A percentile compares a stretch with the other conserved stretches of the same genome.
These are phyloP conservation scores for Holacanthella duospinosa DNA, from an alignment of 2,888 invertebrate genomes.

Conservation along the genomic window DNA sequence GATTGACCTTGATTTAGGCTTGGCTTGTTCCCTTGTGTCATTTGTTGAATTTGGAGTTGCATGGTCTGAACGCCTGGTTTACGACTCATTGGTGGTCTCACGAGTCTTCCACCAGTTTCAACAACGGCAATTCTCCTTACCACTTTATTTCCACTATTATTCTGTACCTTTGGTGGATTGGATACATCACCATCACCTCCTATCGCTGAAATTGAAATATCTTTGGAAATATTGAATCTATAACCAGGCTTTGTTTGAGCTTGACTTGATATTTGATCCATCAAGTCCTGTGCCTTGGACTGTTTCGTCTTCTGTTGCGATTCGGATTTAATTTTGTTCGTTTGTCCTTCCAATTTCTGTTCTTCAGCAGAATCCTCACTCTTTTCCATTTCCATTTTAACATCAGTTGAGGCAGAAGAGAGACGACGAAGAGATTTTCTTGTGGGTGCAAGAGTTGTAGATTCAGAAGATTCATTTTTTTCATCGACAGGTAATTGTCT, in stretches of 20 bases:
- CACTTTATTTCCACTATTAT: neutral
- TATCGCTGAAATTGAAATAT: slow-evolving; percentile 37
- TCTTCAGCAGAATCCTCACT: neutral
- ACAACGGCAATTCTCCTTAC: neutral
- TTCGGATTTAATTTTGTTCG: neutral
- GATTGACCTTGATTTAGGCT: neutral
- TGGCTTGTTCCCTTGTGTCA: neutral
- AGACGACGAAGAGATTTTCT: slow-evolving; percentile 1
- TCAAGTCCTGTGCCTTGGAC: slow-evolving; percentile 16
- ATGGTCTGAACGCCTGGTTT: neutral
- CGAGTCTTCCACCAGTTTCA: neutral
- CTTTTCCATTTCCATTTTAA: neutral
- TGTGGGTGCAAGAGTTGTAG: slow-evolving; percentile 3
- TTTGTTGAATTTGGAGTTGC: neutral
- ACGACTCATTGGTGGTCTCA: neutral
- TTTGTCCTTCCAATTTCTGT: neutral
- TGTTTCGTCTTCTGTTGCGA: neutral
- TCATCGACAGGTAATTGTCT: neutral
- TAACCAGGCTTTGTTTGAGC: slow-evolving; percentile 31
- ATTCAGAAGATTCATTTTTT: slow-evolving; percentile 9
- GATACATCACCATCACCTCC: slow-evolving; percentile 2
- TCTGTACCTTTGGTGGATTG: neutral
- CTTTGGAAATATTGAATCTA: slow-evolving; percentile 36
- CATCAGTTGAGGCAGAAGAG: neutral
- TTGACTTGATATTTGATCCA: slow-evolving; percentile 25